Base-by-base conservation (phyloP, 1,140 invertebrate genomes). In the Drosophila auraria region DNA sequence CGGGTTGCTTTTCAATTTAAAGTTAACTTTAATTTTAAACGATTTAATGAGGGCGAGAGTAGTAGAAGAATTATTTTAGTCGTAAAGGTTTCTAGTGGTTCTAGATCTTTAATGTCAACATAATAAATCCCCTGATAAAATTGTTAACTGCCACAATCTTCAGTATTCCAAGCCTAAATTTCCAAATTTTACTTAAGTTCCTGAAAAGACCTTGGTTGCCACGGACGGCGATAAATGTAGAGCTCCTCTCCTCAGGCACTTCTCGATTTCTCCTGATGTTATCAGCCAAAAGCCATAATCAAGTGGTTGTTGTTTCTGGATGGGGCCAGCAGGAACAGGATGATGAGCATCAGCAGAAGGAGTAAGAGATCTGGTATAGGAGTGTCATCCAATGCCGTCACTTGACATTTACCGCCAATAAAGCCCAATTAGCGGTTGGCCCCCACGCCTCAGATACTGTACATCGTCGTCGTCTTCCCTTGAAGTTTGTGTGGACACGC, bases 331-430 rank as follows among this genome's bases (percentile, higher is more conserved):
- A n/a, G 33, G 40, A 8, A 45, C 12, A n/a, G 2, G 25, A 38
- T 8, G 38, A 12, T 14, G 9, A 38, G 33, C 36, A 27, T 11
- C 15, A 61, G 30, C 15, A n/a, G 20, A 51, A 72, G 57, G 66
- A 20, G 40, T 23, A 17, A 11, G 38, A 38, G 15, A 59, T 56
- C 15, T 20, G 25, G 33, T 12, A 25, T 42, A 72, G 57, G 57
- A 72, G 66, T 74, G 71, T 44, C 68, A 74, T 74, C 71, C 71
- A 73, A 74, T 60, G 71, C 69, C 53, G 71, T 77, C 54, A 70
- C 75, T 78, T 78, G 75, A 78, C 75, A 69, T 78, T 78, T 69
- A 77, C 74, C 75, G 64, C 64, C 75, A 78, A 78, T 78, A 78
- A 78, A 78, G 75, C 65, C 75, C 75, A 78, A 78, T 78, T 78